Base-by-base conservation (phyloP, 2,113 vertebrate species). In the Chloropsis hardwickii region DNA sequence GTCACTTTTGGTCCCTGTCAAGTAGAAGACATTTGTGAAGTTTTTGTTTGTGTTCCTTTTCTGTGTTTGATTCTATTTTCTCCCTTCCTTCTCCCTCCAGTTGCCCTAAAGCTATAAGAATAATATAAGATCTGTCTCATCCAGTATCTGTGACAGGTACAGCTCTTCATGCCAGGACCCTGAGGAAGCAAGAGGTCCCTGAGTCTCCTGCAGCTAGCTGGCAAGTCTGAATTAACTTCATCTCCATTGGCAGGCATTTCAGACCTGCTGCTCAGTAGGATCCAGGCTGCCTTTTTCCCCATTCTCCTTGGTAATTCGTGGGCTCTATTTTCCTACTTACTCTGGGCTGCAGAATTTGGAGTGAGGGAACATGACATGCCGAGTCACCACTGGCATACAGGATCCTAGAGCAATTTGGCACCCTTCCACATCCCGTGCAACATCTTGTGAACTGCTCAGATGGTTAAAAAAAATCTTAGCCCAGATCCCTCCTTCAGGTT, bases 21-120 rank as follows among this genome's bases (percentile, higher is more conserved):
- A 94, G 31, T 44, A 58, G 48, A 48, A 92, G 67, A 80, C 61
- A 93, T 86, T 86, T 42, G 50, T 42, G 81, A 95, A 88, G 81
- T 42, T 95, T 92, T 61, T 90, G 67, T 89, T 94, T 92, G 53
- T 86, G 69, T 81, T 92, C 65, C 87, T 92, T 90, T 67, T 40
- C 58, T 66, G 42, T 21, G 35, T 83, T 94, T 80, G 77, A 79
- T 95, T 91, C 0, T 0, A 77, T 96, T 93, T 97, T 88, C 19
- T 81, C 27, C 47, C 39, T 39, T 82, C 47, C 51, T 94, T 80
- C 42, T 51, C 72, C 80, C 70, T 78, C 33, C 88, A 84, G 71
- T 91, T 93, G 53, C 81, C 93, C 90, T 96, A 81, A 86, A 94
- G 90, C 86, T 83, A n/a, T 50, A 66, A 95, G 77, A 95, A 89